Evolutionary conservation across 1,140 invertebrate genomes (phyloP), one percentile per base, ranked within the genome.

Genomic region (Paramacrobiotus metropolitanus): DNA sequence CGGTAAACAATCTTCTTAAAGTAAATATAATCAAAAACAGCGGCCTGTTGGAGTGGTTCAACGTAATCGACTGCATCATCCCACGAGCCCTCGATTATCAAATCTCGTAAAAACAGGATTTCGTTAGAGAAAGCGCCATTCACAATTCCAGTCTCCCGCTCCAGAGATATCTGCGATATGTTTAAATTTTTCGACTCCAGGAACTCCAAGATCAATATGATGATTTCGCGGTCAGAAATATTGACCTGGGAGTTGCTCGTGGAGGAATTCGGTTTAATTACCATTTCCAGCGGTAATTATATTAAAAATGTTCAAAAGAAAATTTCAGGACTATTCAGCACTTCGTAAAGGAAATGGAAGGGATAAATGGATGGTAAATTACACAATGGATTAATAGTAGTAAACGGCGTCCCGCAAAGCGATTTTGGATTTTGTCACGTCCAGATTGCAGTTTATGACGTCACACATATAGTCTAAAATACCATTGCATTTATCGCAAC

Each of bases 31-130:
- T 88, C 82, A 63, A 78, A 78, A 4, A 64, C 68, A n/a, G 75
- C 82, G 1, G 89, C 73, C 1, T 81, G 79, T 71, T 87, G 83
- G n/a, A 97, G 75, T 0, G 92, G 92, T 73, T 95, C 87, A 60
- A 96, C 84, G 72, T 96, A 97, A 68, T 95, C 88, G 21, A 94
- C 75, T 1, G 87, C 89, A 73, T 95, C 90, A 73, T 97, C 92
- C 92, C 92, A 96, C 74, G 94, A 89, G 29, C 93, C 93, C 74
- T 96, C 92, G 15, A 96, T 78, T 65, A 96, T 92, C 15, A 96
- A 68, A 66, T 75, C 28, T 18, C 93, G 78, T 2, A 96, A 76
- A 71, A 95, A 96, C 0, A 96, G 77, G 1, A 92, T 81, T 71
- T 96, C 93, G 71, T 94, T 89, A 75, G 78, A 84, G 81, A 74